Conservation (phyloP, 2,888 invertebrate genomes). For the Melieria picta region DNA sequence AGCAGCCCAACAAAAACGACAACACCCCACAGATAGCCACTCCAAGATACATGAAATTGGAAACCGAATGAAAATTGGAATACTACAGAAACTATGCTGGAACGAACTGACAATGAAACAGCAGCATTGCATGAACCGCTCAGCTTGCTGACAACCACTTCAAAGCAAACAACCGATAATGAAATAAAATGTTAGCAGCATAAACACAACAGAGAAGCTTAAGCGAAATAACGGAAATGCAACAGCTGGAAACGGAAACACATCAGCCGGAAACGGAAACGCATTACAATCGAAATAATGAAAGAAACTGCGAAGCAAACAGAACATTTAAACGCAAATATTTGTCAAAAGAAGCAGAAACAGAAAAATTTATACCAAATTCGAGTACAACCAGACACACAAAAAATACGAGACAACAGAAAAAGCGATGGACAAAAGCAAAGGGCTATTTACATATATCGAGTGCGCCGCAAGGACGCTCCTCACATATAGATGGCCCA, state of each 20-base stretch:
- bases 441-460: too few species aligned
- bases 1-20: too few species aligned
- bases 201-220: neutral
- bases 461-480: too few species aligned
- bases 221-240: neutral
- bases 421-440: too few species aligned
- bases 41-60: constrained; percentile 10
- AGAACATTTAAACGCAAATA: too few species aligned
- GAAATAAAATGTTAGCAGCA: constrained; percentile 3
- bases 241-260: constrained; percentile 6
- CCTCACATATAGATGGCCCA: too few species aligned
- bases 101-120: neutral
- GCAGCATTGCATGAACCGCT: neutral
- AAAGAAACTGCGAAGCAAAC: too few species aligned
- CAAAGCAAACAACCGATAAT: constrained; percentile 1
- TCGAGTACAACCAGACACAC: too few species aligned
- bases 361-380: too few species aligned
- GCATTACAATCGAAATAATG: neutral
- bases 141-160: too few species aligned
- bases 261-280: neutral
- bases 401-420: too few species aligned
- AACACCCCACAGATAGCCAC: neutral
- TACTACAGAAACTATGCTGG: constrained; percentile 4
- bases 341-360: too few species aligned
- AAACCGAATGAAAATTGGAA: constrained; percentile 1